Percentiles rank a stretch among this genome's conserved stretches.
Evolutionary conservation across 2,113 vertebrate genomes (phyloP).

Genomic region (Ceyx cyanopectus): DNA sequence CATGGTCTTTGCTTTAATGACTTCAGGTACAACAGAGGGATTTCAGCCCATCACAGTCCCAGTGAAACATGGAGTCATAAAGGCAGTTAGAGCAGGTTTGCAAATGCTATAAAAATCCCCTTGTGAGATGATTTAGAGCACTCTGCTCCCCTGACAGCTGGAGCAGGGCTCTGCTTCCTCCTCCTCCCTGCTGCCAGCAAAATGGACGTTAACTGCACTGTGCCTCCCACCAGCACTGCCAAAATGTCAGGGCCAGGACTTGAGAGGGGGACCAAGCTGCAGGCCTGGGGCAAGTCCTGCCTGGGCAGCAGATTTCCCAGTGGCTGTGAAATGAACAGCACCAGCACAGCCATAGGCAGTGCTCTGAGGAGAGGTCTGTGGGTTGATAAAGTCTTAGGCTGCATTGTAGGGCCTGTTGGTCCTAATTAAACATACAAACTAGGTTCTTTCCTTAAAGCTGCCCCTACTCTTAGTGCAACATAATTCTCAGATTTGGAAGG

Average conservation of each 20-base stretch:
- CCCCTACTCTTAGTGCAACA: background rate
- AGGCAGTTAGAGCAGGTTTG: background rate
- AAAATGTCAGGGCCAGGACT: background rate
- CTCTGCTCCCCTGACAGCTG: background rate
- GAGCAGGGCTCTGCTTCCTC: background rate
- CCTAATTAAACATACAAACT: background rate
- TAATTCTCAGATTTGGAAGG: background rate
- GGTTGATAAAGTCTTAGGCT: background rate
- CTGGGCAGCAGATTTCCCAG: background rate
- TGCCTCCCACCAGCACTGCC: background rate
- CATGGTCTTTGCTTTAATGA: background rate
- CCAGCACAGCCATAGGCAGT: background rate
- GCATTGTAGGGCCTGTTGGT: background rate
- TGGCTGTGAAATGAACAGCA: background rate
- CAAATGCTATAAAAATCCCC: background rate
- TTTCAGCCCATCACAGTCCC: background rate
- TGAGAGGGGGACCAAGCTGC: background rate
- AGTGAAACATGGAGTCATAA: background rate
- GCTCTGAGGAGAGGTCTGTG: background rate
- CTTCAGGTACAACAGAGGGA: background rate
- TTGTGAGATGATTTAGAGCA: background rate
- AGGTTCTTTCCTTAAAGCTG: background rate
- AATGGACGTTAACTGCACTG: background rate
- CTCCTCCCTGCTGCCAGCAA: background rate
- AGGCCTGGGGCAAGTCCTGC: background rate